Conservation (phyloP, 2,888 invertebrate genomes). For the Eupithecia abbreviata region DNA sequence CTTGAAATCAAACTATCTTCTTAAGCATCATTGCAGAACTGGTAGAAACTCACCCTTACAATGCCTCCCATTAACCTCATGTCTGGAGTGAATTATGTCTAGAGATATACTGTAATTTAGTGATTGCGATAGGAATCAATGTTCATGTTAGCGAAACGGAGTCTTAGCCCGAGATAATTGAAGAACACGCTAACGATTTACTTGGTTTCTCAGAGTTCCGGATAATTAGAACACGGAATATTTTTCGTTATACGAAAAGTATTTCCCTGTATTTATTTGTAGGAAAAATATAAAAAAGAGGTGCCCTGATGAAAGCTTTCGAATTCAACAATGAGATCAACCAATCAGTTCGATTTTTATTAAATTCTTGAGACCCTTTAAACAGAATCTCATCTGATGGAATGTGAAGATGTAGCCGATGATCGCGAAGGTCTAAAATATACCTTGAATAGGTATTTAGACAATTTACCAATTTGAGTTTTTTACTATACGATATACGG, state of each 20-base stretch:
- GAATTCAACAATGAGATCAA: not conserved
- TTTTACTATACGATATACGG: too few relatives aligned
- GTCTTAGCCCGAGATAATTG: slow-evolving; percentile 12
- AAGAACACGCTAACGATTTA: slow-evolving; percentile 14
- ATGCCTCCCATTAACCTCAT: slow-evolving; percentile 17
- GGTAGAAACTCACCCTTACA: not conserved
- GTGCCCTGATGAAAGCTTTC: not conserved
- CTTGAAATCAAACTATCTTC: not conserved
- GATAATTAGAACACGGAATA: slow-evolving; percentile 6
- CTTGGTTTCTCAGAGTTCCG: not conserved
- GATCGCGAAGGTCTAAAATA: not conserved
- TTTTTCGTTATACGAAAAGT: not conserved
- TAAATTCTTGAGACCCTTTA: not conserved
- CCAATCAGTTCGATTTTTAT: not conserved
- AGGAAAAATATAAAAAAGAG: not conserved
- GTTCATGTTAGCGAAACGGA: slow-evolving; percentile 24
- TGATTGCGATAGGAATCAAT: slow-evolving; percentile 26
- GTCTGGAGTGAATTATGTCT: slow-evolving; percentile 26
- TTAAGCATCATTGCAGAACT: not conserved
- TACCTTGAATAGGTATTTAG: not conserved
- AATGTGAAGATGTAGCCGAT: not conserved
- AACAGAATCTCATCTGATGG: not conserved
- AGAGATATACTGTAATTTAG: slow-evolving; percentile 22
- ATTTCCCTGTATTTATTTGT: not conserved
- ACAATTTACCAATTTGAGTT: not conserved